Evolutionary conservation across 2,797 vertebrate genomes (phyloP), one percentile per base, ranked within the genome.

Genomic region (Pangasius larnaudii): DNA sequence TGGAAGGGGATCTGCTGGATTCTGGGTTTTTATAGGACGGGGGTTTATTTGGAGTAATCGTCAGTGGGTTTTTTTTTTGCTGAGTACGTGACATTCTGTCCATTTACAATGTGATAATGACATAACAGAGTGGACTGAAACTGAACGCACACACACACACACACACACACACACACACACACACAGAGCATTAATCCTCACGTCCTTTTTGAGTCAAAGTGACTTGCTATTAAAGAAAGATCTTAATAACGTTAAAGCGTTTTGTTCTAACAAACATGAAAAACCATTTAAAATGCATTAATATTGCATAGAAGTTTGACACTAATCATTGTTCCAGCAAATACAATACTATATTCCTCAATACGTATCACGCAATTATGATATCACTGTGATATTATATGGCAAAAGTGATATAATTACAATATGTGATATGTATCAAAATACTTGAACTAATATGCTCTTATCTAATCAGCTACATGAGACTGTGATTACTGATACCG

Each of bases 1-100:
- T 95, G 93, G 93, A 93, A 87, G 89, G 61, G 84, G 90, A 91
- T 92, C 91, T 89, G 91, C 87, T 89, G 90, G 89, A 85, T 78
- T 90, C 85, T 75, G 78, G 67, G 69, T 93, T 93, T 91, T 92
- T 89, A 92, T 89, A 87, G 80, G 51, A 83, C 51, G 36, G 87
- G 51, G 78, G 82, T 90, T 89, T 69, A 90, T 91, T 86, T 87
- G 78, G 91, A 89, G 88, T 88, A 84, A 56, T 90, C 81, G 82
- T 91, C 85, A 88, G 87, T 71, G 46, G 5, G 30, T 78, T 88
- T 5, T 5, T 33, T 69, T 83, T 91, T 80, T 90, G 80, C 87
- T 90, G 75, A 92, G 67, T 91, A 87, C 91, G 89, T 85, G 86
- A 88, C 88, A 91, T 87, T 84, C 79, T 85, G 87, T 80, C 77